These are phyloP conservation scores for Hermaeophaga mercurialis DNA, from an alignment of 2,888 invertebrate genomes.

Conservation along the genomic window DNA sequence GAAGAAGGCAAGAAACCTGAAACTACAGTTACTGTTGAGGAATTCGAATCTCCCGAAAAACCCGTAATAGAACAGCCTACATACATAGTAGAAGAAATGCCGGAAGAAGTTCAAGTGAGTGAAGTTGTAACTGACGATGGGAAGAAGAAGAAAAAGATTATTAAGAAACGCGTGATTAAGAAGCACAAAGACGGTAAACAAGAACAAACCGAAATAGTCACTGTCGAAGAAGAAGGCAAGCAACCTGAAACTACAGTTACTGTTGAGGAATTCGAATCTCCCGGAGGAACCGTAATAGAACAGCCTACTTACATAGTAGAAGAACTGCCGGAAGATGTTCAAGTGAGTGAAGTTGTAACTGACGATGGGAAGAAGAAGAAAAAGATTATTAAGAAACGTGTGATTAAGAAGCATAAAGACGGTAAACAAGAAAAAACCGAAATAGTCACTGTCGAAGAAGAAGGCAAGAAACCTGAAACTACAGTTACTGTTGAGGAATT, in stretches of 20 bases:
- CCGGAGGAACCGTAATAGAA: constrained; percentile 24
- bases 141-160: constrained; percentile 47
- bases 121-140: constrained; percentile 44
- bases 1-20: constrained; percentile 47
- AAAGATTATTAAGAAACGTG: constrained; percentile 39
- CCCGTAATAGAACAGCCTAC: constrained; percentile 14
- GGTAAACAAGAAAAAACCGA: constrained; percentile 52
- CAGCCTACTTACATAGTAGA: constrained; percentile 44
- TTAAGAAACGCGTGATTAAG: constrained; percentile 49
- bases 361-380: constrained; percentile 38
- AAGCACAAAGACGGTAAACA: constrained; percentile 53
- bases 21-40: constrained; percentile 41
- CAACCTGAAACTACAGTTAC: constrained; percentile 53
- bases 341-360: constrained; percentile 43
- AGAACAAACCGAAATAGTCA: constrained; percentile 50
- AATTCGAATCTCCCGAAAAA: constrained; percentile 48
- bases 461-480: constrained; percentile 44
- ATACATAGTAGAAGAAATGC: constrained; percentile 48
- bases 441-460: constrained; percentile 48
- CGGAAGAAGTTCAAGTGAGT: constrained; percentile 47
- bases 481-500: constrained; percentile 47
- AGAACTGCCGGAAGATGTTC: constrained; percentile 55
- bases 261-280: constrained; percentile 47
- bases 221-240: constrained; percentile 51
- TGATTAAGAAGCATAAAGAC: constrained; percentile 55